These are phyloP conservation scores for Pterois miles DNA, from an alignment of 2,797 vertebrate species.

Conservation along the genomic window DNA sequence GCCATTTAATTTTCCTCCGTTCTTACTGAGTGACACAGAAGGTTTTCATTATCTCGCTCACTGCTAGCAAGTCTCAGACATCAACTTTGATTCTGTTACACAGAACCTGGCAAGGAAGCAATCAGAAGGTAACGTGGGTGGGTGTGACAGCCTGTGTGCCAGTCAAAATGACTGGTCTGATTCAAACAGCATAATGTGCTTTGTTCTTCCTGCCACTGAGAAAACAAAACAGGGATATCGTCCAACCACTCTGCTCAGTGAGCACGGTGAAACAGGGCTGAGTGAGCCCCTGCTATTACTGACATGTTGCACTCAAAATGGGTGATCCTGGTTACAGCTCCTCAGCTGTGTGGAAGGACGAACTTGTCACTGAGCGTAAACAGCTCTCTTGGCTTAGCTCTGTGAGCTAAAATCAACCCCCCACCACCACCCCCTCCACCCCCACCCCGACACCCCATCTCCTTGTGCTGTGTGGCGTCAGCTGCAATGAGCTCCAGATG, in stretches of 20 bases:
- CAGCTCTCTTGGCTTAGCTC: constrained; percentile 67
- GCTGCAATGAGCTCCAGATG: constrained; percentile 88
- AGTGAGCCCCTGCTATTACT: constrained; percentile 25
- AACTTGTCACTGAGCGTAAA: constrained; percentile 72
- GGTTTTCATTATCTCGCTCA: constrained; percentile 75
- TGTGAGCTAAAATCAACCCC: constrained; percentile 50
- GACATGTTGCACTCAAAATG: constrained; percentile 47
- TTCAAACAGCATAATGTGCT: constrained; percentile 51
- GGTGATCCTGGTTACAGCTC: constrained; percentile 37
- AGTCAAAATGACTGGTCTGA: constrained; percentile 62
- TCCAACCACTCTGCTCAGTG: not conserved
- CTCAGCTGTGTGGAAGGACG: constrained; percentile 59
- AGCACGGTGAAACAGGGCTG: not conserved
- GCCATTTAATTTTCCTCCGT: constrained; percentile 66
- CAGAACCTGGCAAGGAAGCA: constrained; percentile 71
- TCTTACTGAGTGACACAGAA: constrained; percentile 68
- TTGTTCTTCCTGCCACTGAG: constrained; percentile 41
- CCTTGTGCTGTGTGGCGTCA: constrained; percentile 82
- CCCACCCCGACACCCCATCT: constrained; percentile 71
- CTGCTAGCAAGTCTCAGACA: constrained; percentile 69
- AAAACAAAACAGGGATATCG: constrained; percentile 13
- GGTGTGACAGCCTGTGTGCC: constrained; percentile 54
- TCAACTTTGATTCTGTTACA: constrained; percentile 72
- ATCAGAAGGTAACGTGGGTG: constrained; percentile 63
- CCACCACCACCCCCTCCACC: constrained; percentile 43